Evolutionary conservation across 2,797 vertebrate species (phyloP).

Genomic region (Triplophysa bombifrons): DNA sequence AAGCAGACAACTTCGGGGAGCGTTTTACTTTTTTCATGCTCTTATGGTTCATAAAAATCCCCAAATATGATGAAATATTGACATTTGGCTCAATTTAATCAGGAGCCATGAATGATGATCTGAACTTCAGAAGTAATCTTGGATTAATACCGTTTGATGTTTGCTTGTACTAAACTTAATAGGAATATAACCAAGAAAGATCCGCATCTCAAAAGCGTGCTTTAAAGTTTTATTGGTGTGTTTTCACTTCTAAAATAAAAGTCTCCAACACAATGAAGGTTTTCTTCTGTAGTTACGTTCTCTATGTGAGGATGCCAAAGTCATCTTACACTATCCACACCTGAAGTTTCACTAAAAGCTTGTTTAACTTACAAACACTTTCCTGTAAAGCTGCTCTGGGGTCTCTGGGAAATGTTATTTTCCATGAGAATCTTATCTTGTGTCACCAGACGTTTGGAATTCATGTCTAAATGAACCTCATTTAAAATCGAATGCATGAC

Average conservation of each 20-base stretch:
- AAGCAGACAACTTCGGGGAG: constrained; percentile 3
- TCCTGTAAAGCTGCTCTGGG: constrained; percentile 4
- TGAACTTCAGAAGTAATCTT: background rate
- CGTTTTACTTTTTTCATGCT: background rate
- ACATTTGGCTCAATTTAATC: background rate
- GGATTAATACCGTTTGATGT: background rate
- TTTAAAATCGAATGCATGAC: background rate
- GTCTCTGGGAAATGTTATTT: background rate
- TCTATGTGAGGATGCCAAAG: background rate
- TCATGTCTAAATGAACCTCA: background rate
- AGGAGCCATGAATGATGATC: background rate
- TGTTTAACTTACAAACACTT: background rate
- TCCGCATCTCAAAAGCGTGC: background rate
- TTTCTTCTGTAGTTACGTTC: background rate
- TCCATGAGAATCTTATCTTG: background rate
- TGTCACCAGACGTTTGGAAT: background rate
- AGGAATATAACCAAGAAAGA: background rate
- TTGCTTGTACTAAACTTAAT: background rate
- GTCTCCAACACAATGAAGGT: background rate
- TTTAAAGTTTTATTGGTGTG: background rate
- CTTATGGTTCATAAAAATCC: background rate
- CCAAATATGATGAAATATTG: background rate
- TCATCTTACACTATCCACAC: constrained; percentile 11
- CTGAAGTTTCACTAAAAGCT: constrained; percentile 53
- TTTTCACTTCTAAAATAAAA: background rate